A percentile compares a stretch with the other conserved stretches of the same genome.
Conservation (phyloP, 2,888 invertebrate species). For the Erannis defoliaria region DNA sequence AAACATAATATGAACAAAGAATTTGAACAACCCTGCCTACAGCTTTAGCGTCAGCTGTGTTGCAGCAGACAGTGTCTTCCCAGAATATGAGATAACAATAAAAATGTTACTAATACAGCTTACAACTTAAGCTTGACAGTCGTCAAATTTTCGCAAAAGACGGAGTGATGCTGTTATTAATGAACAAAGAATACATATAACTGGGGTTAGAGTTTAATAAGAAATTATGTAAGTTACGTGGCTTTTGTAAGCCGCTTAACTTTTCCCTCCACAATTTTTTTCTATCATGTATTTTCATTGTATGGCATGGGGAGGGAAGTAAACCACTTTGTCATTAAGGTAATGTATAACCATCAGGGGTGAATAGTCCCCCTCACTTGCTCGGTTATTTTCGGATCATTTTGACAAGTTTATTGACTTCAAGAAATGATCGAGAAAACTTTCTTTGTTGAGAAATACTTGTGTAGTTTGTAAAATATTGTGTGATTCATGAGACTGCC, state of each 20-base stretch:
- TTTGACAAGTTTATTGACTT: constrained; percentile 46
- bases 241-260: neutral
- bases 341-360: constrained; percentile 51
- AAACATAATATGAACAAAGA: too few species aligned
- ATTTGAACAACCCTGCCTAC: too few species aligned
- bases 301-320: constrained; percentile 53
- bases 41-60: too few species aligned
- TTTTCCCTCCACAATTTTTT: constrained; percentile 37
- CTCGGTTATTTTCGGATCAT: constrained; percentile 42
- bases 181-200: neutral
- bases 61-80: too few species aligned
- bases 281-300: constrained; percentile 54
- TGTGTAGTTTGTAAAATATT: neutral
- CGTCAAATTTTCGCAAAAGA: too few species aligned
- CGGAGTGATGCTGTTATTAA: too few species aligned
- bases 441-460: neutral
- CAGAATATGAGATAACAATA: too few species aligned
- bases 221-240: neutral
- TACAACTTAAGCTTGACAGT: too few species aligned
- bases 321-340: constrained; percentile 58
- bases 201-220: neutral
- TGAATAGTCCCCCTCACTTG: constrained; percentile 48
- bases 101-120: too few species aligned
- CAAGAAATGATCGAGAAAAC: neutral
- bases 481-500: too few species aligned